Conservation (phyloP, 2,797 vertebrate species). For the Spatula versicolor region DNA sequence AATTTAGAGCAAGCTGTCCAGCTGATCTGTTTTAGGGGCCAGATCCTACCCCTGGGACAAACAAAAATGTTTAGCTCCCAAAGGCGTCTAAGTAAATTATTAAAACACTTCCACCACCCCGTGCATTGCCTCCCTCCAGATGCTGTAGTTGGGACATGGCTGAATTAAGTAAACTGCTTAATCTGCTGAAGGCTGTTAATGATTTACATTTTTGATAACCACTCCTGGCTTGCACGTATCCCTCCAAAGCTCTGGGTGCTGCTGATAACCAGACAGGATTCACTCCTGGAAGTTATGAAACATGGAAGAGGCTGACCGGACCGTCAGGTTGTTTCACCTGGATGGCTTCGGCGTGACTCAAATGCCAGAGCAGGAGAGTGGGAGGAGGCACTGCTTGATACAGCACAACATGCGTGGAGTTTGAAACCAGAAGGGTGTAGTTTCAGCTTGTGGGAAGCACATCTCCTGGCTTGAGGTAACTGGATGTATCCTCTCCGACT, state of each 20-base stretch:
- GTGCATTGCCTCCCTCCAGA: not conserved
- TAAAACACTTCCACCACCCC: not conserved
- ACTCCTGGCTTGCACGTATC: not conserved
- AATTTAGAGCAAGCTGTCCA: not conserved
- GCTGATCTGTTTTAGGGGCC: not conserved
- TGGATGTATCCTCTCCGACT: rapidly evolving
- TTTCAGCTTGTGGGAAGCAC: not conserved
- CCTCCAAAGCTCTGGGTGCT: not conserved
- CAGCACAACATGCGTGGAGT: not conserved
- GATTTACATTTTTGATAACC: slow-evolving; percentile 1
- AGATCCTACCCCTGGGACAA: not conserved
- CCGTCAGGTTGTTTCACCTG: not conserved
- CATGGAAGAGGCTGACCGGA: not conserved
- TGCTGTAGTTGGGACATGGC: not conserved
- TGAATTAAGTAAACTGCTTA: not conserved
- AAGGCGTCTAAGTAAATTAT: not conserved
- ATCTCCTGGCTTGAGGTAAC: not conserved
- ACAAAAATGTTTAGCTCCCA: not conserved
- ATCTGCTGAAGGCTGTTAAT: slow-evolving; percentile 9
- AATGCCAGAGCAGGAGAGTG: not conserved
- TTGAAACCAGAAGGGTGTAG: not conserved
- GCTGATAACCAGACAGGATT: not conserved
- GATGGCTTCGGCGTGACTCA: not conserved
- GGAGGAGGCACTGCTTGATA: not conserved
- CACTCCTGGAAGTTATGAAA: not conserved